Conservation (phyloP, 35 echinoderm and acorn worm genomes). For the Heliocidaris tuberculata region DNA sequence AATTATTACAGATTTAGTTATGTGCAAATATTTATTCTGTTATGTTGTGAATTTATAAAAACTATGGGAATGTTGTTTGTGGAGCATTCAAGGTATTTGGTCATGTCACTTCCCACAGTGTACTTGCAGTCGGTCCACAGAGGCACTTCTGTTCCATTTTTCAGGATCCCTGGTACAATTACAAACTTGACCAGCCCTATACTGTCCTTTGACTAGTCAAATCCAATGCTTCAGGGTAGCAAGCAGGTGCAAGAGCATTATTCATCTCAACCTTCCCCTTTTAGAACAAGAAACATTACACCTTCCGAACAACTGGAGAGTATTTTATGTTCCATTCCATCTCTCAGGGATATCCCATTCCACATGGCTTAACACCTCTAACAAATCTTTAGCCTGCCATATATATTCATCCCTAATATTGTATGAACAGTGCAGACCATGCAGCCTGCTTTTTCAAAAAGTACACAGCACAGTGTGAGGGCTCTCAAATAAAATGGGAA, state of each 20-base stretch:
- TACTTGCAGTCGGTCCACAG: neutral
- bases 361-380: neutral
- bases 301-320: neutral
- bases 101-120: too few species aligned
- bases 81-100: too few species aligned
- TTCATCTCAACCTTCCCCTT: neutral
- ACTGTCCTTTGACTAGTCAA: neutral
- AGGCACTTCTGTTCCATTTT: neutral
- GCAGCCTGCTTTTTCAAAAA: neutral
- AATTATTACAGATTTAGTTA: too few species aligned
- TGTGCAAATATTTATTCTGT: too few species aligned
- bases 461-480: neutral
- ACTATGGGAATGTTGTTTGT: too few species aligned
- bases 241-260: neutral
- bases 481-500: neutral
- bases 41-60: too few species aligned
- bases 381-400: neutral
- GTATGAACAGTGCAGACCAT: neutral
- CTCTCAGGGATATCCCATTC: neutral
- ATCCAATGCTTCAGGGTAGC: neutral
- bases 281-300: neutral
- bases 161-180: neutral
- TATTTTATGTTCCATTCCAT: neutral
- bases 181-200: neutral
- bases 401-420: conserved; percentile 1